Evolutionary conservation across 2,888 invertebrate genomes (phyloP).

Genomic region (Cheilosia urbana): DNA sequence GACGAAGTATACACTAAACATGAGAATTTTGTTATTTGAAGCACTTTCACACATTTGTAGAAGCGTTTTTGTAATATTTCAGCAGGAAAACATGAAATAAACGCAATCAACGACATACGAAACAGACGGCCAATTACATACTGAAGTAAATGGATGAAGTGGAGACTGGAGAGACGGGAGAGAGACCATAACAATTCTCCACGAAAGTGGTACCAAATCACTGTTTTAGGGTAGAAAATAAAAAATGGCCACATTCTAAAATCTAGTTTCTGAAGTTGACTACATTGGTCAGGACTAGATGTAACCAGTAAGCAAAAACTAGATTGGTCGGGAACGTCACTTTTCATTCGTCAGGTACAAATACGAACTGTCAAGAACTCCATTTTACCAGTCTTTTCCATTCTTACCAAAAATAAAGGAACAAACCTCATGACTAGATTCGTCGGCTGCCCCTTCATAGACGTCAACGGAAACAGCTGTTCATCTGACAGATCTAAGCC

Average conservation of each 20-base stretch:
- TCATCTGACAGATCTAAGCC: too few relatives aligned
- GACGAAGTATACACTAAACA: constrained; percentile 3
- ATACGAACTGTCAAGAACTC: too few relatives aligned
- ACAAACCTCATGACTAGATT: too few relatives aligned
- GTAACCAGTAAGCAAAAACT: too few relatives aligned
- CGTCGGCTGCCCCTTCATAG: too few relatives aligned
- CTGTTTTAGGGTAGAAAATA: not conserved
- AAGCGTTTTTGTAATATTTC: constrained; percentile 37
- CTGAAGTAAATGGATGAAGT: constrained; percentile 50
- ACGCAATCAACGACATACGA: constrained; percentile 51
- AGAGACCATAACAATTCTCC: constrained; percentile 63
- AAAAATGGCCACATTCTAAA: not conserved
- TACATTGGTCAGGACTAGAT: too few relatives aligned
- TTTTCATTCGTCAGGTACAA: too few relatives aligned
- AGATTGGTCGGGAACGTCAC: too few relatives aligned
- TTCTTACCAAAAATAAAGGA: too few relatives aligned
- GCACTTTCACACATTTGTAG: constrained; percentile 48
- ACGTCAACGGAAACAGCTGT: too few relatives aligned
- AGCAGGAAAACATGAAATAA: constrained; percentile 53
- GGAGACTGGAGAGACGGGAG: not conserved
- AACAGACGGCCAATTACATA: constrained; percentile 68
- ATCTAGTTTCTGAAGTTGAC: too few relatives aligned
- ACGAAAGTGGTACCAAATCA: constrained; percentile 43
- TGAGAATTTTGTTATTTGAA: constrained; percentile 31
- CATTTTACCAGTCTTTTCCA: too few relatives aligned